phyloP scores from a whole-genome alignment of 2,888 invertebrate species.

The Scrobipalpa costella region DNA sequence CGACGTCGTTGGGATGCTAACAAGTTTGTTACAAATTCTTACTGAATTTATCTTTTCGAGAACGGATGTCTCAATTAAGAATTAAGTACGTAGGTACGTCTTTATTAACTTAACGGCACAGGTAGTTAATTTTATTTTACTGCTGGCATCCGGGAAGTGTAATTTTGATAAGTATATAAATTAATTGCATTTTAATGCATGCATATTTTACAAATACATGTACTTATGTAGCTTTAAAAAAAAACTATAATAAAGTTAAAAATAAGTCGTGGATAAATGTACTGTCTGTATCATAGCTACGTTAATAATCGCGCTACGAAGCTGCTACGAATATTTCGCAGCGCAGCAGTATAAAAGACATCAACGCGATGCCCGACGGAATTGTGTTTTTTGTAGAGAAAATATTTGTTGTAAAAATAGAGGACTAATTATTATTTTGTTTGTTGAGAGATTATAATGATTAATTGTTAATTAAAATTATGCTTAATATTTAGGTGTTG shows the following conservation, averaged over 20 bases:
- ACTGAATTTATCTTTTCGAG: slow-evolving; percentile 9
- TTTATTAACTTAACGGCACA: slow-evolving; percentile 11
- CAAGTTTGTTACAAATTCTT: slow-evolving; percentile 18
- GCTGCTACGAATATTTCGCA: slow-evolving; percentile 7
- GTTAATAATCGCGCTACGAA: slow-evolving; percentile 2
- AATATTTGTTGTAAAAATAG: background rate
- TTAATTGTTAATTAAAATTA: no score
- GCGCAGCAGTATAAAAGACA: slow-evolving; percentile 38
- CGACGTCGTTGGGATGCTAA: background rate
- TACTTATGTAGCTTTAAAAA: background rate
- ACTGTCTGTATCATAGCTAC: background rate
- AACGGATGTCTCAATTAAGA: slow-evolving; percentile 13
- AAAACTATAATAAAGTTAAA: slow-evolving; percentile 1
- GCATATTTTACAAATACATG: background rate
- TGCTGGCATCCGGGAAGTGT: slow-evolving; percentile 8
- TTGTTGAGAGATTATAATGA: no score
- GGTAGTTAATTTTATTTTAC: slow-evolving; percentile 1
- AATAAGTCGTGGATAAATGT: background rate
- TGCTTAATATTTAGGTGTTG: no score
- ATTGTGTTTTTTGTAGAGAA: background rate
- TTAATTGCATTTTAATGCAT: background rate
- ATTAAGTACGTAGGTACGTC: background rate
- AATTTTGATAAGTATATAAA: background rate
- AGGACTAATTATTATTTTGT: no score
- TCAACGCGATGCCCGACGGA: slow-evolving; percentile 36